Percentiles rank a stretch among this genome's conserved stretches.
Conservation (phyloP, 2,113 vertebrate species). For the Peromyscus californicus region DNA sequence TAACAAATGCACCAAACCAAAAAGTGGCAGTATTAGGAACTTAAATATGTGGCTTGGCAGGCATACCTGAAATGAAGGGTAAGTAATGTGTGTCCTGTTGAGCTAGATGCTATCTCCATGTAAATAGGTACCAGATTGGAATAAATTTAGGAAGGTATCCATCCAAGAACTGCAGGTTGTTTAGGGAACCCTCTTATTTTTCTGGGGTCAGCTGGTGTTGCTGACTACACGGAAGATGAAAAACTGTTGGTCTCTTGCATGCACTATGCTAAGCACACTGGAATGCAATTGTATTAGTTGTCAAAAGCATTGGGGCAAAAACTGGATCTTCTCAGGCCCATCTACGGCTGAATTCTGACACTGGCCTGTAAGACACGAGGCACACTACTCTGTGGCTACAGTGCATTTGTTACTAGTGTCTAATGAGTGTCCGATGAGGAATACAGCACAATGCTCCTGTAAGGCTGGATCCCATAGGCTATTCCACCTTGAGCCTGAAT, state of each 20-base stretch:
- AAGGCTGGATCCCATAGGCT: not conserved
- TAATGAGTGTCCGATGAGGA: slow-evolving; percentile 28
- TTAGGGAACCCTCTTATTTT: not conserved
- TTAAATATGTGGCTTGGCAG: not conserved
- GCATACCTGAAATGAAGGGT: not conserved
- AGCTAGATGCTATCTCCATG: not conserved
- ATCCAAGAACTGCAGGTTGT: not conserved
- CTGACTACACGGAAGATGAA: not conserved
- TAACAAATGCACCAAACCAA: not conserved
- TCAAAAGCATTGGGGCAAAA: not conserved
- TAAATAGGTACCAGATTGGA: not conserved
- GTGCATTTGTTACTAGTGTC: not conserved
- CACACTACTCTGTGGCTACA: not conserved
- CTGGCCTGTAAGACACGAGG: not conserved
- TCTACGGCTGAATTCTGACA: not conserved
- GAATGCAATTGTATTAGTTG: not conserved
- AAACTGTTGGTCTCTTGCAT: not conserved
- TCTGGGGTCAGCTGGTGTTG: not conserved
- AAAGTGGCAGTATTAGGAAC: not conserved
- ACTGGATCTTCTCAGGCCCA: not conserved
- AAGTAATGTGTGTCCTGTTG: not conserved
- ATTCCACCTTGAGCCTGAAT: slow-evolving; percentile 34
- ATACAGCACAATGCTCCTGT: not conserved
- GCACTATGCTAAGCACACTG: not conserved
- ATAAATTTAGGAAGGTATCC: not conserved